phyloP scores from a whole-genome alignment of 2,888 invertebrate species.

The Nomada goodeniana region DNA sequence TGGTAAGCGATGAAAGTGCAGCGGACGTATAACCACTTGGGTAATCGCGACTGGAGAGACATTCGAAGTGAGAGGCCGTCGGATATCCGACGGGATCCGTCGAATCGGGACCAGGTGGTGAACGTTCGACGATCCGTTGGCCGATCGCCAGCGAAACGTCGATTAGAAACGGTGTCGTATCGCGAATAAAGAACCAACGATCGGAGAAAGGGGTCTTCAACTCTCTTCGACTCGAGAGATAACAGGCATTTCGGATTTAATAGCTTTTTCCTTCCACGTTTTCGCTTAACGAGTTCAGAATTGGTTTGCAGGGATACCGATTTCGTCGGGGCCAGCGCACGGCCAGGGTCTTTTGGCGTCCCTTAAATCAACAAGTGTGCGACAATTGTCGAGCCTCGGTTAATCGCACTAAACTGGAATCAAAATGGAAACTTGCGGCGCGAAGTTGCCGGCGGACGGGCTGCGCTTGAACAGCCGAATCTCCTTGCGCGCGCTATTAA shows the following conservation, averaged over 20 bases:
- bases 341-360: too few relatives aligned
- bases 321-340: too few relatives aligned
- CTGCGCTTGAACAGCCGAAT: too few relatives aligned
- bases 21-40: conserved; percentile 72
- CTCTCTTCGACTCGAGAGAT: neutral
- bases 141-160: conserved; percentile 15
- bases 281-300: neutral
- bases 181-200: neutral
- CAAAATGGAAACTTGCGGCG: too few relatives aligned
- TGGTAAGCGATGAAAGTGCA: conserved; percentile 72
- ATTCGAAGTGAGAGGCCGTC: conserved; percentile 46
- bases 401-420: too few relatives aligned
- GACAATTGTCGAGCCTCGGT: too few relatives aligned
- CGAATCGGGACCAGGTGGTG: conserved; percentile 34
- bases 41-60: conserved; percentile 73
- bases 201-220: conserved; percentile 13
- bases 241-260: neutral
- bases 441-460: too few relatives aligned
- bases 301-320: neutral
- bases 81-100: conserved; percentile 36
- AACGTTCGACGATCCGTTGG: conserved; percentile 35
- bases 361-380: too few relatives aligned
- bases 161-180: conserved; percentile 37
- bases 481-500: neutral
- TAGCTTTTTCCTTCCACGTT: neutral